A percentile compares a stretch with the other conserved stretches of the same genome.
phyloP scores from a whole-genome alignment of 2,888 invertebrate genomes.

The Xestia ashworthii region DNA sequence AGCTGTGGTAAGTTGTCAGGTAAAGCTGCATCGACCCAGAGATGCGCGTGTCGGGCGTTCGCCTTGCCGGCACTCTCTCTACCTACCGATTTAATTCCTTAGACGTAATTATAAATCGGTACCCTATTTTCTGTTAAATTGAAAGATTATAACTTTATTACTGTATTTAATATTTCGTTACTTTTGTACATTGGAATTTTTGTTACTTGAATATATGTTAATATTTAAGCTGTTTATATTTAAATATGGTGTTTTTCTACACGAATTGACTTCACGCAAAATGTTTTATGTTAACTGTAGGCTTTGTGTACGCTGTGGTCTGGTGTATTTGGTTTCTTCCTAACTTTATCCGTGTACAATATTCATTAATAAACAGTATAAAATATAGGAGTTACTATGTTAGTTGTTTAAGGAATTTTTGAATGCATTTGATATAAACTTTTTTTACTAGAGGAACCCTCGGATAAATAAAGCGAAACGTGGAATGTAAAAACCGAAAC shows the following conservation, averaged over 20 bases:
- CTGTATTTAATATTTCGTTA: constrained; percentile 88
- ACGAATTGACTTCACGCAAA: constrained; percentile 86
- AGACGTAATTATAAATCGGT: constrained; percentile 77
- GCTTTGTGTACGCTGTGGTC: constrained; percentile 88
- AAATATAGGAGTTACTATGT: constrained; percentile 87
- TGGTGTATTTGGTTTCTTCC: constrained; percentile 87
- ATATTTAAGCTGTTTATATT: constrained; percentile 90
- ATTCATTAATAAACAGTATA: constrained; percentile 86
- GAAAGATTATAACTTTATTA: constrained; percentile 84
- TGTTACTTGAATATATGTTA: constrained; percentile 88
- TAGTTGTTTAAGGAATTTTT: constrained; percentile 91
- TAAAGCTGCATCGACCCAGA: constrained; percentile 69
- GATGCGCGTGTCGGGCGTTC: constrained; percentile 56
- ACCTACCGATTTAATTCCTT: constrained; percentile 68
- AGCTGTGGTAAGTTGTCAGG: constrained; percentile 74
- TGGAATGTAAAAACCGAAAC: constrained; percentile 88
- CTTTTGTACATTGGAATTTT: constrained; percentile 90
- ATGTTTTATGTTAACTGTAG: constrained; percentile 85
- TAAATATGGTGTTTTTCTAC: constrained; percentile 87
- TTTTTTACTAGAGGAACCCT: constrained; percentile 90
- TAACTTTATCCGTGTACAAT: constrained; percentile 85
- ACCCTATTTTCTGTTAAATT: constrained; percentile 86
- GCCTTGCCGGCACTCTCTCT: constrained; percentile 64
- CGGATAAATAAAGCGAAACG: constrained; percentile 83
- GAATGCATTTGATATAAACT: constrained; percentile 90